Conservation (phyloP, 2,113 vertebrate genomes). For the Atrichornis clamosus region DNA sequence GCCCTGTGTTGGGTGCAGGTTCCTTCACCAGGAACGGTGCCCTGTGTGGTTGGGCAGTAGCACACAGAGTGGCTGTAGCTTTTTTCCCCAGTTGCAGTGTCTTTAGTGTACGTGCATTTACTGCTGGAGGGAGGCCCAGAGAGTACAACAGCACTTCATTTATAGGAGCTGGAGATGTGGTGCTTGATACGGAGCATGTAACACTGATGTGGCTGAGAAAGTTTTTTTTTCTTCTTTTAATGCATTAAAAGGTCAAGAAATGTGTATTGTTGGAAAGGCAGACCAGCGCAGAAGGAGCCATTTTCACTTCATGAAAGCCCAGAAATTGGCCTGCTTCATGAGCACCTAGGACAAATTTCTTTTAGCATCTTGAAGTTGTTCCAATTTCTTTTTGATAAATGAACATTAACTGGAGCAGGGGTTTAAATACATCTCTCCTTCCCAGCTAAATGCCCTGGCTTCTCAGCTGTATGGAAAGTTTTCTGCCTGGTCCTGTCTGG, state of each 20-base stretch:
- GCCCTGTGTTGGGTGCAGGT: background rate
- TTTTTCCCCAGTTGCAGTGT: background rate
- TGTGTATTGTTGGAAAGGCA: background rate
- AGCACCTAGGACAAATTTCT: background rate
- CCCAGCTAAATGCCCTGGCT: background rate
- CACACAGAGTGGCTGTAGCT: fast-evolving
- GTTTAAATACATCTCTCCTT: background rate
- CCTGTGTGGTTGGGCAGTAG: background rate
- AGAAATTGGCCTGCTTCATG: background rate
- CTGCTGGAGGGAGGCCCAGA: background rate
- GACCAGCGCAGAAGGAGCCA: background rate
- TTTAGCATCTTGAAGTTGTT: background rate
- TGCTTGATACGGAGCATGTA: background rate
- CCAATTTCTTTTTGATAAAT: background rate
- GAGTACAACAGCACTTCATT: background rate
- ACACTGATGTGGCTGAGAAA: fast-evolving
- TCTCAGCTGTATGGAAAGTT: background rate
- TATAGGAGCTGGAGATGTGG: background rate
- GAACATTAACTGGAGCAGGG: background rate
- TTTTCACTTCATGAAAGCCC: background rate
- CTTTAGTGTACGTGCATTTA: background rate
- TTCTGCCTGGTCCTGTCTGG: background rate
- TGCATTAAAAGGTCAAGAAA: background rate
- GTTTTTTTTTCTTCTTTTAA: background rate
- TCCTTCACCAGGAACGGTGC: background rate